Percentiles rank a stretch among this genome's conserved stretches.
These are phyloP conservation scores for Tolypeutes matacus DNA, from an alignment of 2,797 vertebrate species.

Conservation along the genomic window DNA sequence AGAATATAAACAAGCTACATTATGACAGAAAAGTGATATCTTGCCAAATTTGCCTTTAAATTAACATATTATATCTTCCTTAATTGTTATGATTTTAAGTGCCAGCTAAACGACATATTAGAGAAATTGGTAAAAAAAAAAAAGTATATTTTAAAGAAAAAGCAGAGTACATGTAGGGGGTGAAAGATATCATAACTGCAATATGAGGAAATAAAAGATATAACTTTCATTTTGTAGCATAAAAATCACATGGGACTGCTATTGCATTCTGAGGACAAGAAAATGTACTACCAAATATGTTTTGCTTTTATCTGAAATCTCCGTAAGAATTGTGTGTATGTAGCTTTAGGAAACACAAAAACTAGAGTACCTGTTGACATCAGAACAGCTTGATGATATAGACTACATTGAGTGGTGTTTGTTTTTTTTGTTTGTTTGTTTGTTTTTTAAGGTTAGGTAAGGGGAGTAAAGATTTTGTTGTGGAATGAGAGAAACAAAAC, in stretches of 20 bases:
- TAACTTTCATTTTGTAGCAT: neutral
- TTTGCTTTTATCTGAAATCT: slow-evolving; percentile 27
- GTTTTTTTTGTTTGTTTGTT: too few relatives aligned
- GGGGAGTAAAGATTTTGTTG: too few relatives aligned
- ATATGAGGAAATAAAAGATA: slow-evolving; percentile 30
- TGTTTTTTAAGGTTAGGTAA: too few relatives aligned
- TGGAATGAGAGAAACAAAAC: too few relatives aligned
- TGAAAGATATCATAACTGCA: slow-evolving; percentile 14
- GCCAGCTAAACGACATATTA: neutral
- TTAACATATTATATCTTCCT: neutral
- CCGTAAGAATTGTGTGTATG: neutral
- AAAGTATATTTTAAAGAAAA: neutral
- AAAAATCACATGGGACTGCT: neutral
- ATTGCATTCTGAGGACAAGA: slow-evolving; percentile 24
- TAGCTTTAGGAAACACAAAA: slow-evolving; percentile 23
- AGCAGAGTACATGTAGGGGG: neutral
- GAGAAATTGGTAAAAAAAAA: neutral
- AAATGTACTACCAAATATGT: neutral
- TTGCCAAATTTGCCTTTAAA: neutral
- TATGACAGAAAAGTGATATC: neutral
- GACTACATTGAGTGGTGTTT: neutral
- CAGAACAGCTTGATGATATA: neutral
- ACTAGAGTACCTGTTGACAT: neutral
- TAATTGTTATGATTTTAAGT: neutral
- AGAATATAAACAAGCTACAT: neutral